Conservation (phyloP, 2,797 vertebrate genomes). For the Brachyrhaphis roseni region DNA sequence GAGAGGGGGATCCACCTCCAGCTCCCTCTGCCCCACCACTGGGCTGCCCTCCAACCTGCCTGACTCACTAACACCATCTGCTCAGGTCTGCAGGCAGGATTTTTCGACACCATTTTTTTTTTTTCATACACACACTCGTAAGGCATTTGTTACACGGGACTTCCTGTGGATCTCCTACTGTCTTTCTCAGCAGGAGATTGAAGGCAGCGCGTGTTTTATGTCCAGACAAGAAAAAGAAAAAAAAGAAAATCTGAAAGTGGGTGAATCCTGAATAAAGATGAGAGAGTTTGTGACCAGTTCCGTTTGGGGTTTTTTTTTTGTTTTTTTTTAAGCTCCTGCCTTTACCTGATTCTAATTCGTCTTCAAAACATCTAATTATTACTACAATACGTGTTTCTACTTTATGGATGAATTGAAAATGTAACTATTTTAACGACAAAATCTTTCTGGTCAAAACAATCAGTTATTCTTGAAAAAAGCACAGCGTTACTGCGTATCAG, state of each 20-base stretch:
- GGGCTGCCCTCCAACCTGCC: conserved; percentile 71
- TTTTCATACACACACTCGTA: conserved; percentile 46
- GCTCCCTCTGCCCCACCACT: conserved; percentile 13
- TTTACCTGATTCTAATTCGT: neutral
- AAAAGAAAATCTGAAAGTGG: conserved; percentile 48
- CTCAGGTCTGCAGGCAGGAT: conserved; percentile 69
- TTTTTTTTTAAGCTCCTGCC: neutral
- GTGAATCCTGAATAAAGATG: conserved; percentile 35
- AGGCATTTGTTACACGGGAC: conserved; percentile 69
- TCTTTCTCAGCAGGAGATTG: conserved; percentile 49
- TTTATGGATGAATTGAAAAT: neutral
- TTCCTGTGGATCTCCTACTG: conserved; percentile 63
- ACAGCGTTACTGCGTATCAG: neutral
- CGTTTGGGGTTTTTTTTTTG: too few species aligned
- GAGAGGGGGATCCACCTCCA: conserved; percentile 36
- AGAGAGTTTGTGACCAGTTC: neutral
- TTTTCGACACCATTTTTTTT: conserved; percentile 53
- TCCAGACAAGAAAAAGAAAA: conserved; percentile 53
- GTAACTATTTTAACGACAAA: neutral
- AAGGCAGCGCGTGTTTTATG: conserved; percentile 37
- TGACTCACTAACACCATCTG: conserved; percentile 75
- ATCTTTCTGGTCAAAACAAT: neutral
- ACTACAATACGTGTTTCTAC: neutral
- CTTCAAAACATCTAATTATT: neutral
- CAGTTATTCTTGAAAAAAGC: neutral